Percentiles rank a stretch among this genome's conserved stretches.
phyloP scores from a whole-genome alignment of 2,113 vertebrate species.

The Nothoprocta pentlandii region DNA sequence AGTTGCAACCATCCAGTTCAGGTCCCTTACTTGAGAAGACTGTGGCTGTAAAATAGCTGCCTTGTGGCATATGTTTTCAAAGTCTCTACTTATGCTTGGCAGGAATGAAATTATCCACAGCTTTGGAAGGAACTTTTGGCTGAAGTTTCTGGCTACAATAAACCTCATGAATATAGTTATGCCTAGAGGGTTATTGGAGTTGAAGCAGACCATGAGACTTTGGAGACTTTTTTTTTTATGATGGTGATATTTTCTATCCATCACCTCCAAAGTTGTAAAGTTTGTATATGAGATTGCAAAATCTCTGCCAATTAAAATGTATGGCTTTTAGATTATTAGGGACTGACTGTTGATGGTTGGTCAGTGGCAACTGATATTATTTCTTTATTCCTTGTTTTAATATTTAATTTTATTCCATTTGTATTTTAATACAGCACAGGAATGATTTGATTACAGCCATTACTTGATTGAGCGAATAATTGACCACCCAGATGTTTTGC shows the following conservation, averaged over 20 bases:
- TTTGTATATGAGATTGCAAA: neutral
- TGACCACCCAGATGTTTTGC: neutral
- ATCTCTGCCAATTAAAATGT: neutral
- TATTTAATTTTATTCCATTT: neutral
- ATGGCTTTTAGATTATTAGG: neutral
- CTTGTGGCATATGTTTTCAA: conserved; percentile 21
- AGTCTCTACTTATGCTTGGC: conserved; percentile 57
- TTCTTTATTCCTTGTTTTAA: neutral
- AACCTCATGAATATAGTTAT: conserved; percentile 15
- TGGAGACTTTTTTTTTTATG: neutral
- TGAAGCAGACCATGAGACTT: neutral
- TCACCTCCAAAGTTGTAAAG: neutral
- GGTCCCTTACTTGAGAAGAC: neutral
- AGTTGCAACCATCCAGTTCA: neutral
- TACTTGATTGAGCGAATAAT: neutral
- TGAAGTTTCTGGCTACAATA: conserved; percentile 44
- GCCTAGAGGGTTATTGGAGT: neutral
- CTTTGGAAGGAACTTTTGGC: conserved; percentile 48
- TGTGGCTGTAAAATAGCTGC: conserved; percentile 9
- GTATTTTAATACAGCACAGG: neutral
- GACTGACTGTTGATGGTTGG: neutral
- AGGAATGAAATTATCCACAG: conserved; percentile 20
- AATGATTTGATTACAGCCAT: neutral
- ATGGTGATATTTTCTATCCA: neutral
- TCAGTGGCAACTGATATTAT: rapidly evolving